These are phyloP conservation scores for Perizoma flavofasciatum DNA, from an alignment of 2,888 invertebrate genomes.

Conservation along the genomic window DNA sequence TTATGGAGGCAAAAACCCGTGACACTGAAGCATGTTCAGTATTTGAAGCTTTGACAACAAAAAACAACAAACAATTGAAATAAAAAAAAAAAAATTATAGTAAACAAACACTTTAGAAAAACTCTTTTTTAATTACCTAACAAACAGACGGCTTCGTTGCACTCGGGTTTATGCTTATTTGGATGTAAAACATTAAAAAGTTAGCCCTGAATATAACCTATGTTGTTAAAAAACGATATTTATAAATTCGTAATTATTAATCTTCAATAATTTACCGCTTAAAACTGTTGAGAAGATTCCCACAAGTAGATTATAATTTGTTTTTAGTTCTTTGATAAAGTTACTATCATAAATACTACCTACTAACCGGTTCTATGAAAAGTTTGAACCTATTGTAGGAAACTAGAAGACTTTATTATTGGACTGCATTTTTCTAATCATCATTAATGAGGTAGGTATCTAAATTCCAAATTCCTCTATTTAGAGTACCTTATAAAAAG, in stretches of 20 bases:
- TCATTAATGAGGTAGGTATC: neutral
- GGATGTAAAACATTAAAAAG: slow-evolving; percentile 14
- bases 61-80: slow-evolving; percentile 7
- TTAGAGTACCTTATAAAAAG: slow-evolving; percentile 19
- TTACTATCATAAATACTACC: too few species aligned
- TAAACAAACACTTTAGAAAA: slow-evolving; percentile 7
- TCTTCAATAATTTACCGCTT: too few species aligned
- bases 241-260: too few species aligned
- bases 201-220: too few species aligned
- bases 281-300: too few species aligned
- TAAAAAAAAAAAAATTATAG: neutral
- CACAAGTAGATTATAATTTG: too few species aligned
- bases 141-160: neutral
- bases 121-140: slow-evolving; percentile 4
- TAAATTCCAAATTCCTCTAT: slow-evolving; percentile 17
- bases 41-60: too few species aligned
- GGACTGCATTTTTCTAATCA: slow-evolving; percentile 1
- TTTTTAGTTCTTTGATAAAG: too few species aligned
- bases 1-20: slow-evolving; percentile 5
- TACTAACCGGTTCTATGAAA: too few species aligned
- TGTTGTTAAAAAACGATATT: too few species aligned
- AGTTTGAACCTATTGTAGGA: too few species aligned
- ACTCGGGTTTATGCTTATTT: slow-evolving; percentile 14
- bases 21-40: neutral
- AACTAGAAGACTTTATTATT: too few species aligned